These are phyloP conservation scores for Gadopsis bispinosus DNA, from an alignment of 2,797 vertebrate species.

Conservation along the genomic window DNA sequence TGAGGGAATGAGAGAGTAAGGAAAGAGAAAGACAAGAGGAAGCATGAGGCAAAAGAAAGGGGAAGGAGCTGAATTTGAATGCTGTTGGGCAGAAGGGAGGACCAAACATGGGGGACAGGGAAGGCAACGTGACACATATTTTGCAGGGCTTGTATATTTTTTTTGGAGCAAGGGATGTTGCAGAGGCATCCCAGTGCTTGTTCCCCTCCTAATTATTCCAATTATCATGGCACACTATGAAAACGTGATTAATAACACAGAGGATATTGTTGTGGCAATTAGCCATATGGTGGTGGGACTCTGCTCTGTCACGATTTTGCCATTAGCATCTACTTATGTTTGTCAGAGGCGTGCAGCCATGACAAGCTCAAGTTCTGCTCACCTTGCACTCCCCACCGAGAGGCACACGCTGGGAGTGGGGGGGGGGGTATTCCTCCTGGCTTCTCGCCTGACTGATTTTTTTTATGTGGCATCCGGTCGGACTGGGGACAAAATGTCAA, in stretches of 20 bases:
- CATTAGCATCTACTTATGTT: constrained; percentile 99
- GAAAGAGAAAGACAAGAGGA: constrained; percentile 22
- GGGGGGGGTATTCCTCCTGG: constrained; percentile 89
- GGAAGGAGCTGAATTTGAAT: constrained; percentile 24
- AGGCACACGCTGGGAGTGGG: constrained; percentile 85
- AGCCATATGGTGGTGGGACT: constrained; percentile 99
- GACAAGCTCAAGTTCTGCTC: constrained; percentile 98
- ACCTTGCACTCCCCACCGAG: constrained; percentile 96
- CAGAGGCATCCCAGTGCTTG: constrained; percentile 88
- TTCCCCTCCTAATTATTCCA: constrained; percentile 99
- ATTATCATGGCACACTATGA: constrained; percentile 99
- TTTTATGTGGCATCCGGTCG: constrained; percentile 93
- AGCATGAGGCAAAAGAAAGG: constrained; percentile 34
- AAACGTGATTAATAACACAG: constrained; percentile 99
- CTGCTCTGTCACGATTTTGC: constrained; percentile 99
- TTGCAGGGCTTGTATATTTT: constrained; percentile 79
- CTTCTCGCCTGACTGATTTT: constrained; percentile 90
- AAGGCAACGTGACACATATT: constrained; percentile 55
- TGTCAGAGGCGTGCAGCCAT: constrained; percentile 99
- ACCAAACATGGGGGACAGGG: constrained; percentile 19
- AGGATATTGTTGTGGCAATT: constrained; percentile 99
- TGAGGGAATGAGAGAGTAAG: constrained; percentile 30
- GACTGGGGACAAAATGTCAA: constrained; percentile 95
- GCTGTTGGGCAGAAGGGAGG: constrained; percentile 25
- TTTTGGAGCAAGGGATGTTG: constrained; percentile 72